Evolutionary conservation across 1,140 invertebrate genomes (phyloP), one percentile per base, ranked within the genome.

Genomic region (Eueides isabella): DNA sequence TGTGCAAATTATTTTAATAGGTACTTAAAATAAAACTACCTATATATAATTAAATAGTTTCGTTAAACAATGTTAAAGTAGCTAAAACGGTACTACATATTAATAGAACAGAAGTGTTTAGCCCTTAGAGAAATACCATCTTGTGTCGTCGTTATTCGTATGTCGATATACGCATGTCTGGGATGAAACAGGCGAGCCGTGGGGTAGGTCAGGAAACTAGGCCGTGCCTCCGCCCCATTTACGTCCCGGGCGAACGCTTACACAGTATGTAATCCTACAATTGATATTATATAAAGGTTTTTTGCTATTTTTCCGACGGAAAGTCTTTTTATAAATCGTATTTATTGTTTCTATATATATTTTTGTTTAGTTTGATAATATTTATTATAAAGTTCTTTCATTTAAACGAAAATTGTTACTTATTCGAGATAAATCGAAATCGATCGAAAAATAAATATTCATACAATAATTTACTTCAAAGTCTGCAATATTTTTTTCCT

Each of bases 131-230:
- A 4, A 12, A 23, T 26, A 55, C 48, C 48, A 9, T 55, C 11
- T 55, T 55, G 26, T 7, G 23, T 55, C 9, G n/a, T n/a, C n/a
- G n/a, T 19, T 55, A 12, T 55, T 26, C 48, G n/a, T 29, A 30
- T 55, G 66, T 38, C 66, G 44, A 31, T 55, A 19, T 55, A 68
- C 66, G 66, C 66, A 62, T 70, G 67, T 61, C 67, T 64, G 65
- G 71, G 71, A 67, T 73, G 41, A 70, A 81, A 77, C 77, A 88
- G 82, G 67, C 82, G 73, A 82, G 83, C 82, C 82, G 85, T 88
- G 85, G 64, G 86, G 86, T 79, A 89, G 87, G 87, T 89, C 86
- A 79, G 85, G 69, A 77, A 83, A 80, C 41, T 55, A 44, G 66
- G 65, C 16, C 38, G 65, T 14, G 65, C 38, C 44, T 68, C 66